phyloP scores from a whole-genome alignment of 2,888 invertebrate genomes.

The Phytoseiulus persimilis region DNA sequence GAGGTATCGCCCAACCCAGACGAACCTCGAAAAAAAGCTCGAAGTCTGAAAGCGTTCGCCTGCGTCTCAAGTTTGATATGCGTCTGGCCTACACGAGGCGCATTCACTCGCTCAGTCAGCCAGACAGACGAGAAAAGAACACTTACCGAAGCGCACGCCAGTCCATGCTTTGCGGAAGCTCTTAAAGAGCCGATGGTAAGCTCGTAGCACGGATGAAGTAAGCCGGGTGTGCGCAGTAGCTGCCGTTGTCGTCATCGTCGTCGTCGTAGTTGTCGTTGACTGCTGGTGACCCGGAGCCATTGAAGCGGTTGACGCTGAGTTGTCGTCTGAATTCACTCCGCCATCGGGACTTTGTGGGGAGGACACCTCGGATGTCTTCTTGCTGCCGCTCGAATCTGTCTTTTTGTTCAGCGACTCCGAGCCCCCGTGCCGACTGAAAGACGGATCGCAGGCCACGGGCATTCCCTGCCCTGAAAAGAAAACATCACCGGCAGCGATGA shows the following conservation, averaged over 20 bases:
- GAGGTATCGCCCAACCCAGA: not conserved
- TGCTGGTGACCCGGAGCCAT: not conserved
- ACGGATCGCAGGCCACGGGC: constrained; percentile 28
- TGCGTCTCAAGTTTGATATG: not conserved
- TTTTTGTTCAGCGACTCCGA: not conserved
- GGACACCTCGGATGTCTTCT: not conserved
- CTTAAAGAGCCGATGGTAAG: constrained; percentile 26
- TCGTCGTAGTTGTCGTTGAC: not conserved
- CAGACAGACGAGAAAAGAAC: not conserved
- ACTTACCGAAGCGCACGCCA: constrained; percentile 33
- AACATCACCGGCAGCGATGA: not conserved
- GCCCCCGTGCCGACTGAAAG: not conserved
- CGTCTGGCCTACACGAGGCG: not conserved
- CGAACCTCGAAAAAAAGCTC: not conserved
- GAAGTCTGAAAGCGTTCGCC: not conserved
- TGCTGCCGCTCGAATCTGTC: not conserved
- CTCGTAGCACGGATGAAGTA: constrained; percentile 12
- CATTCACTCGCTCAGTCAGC: not conserved
- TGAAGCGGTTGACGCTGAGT: not conserved
- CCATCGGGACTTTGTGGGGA: constrained; percentile 5
- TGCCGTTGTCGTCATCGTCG: constrained; percentile 8
- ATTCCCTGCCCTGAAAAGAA: constrained; percentile 33
- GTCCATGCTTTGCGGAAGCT: constrained; percentile 38
- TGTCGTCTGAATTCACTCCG: not conserved
- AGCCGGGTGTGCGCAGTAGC: constrained; percentile 30